A percentile compares a stretch with the other conserved stretches of the same genome.
These are phyloP conservation scores for Neodiprion fabricii DNA, from an alignment of 1,140 invertebrate species.

Conservation along the genomic window DNA sequence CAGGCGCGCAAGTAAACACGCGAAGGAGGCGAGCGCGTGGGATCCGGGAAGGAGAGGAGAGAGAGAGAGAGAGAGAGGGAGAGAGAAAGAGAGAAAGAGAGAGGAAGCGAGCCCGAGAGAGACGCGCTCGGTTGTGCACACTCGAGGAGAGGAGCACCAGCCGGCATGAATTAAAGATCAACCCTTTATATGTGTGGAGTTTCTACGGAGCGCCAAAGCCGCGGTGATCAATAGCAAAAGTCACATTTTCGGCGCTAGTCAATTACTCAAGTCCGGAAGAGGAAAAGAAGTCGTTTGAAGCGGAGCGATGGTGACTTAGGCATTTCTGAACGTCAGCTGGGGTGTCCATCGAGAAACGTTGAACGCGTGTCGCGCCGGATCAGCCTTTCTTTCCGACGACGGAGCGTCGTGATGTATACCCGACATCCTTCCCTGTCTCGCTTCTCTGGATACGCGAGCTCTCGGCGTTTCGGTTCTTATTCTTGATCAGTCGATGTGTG, in stretches of 20 bases:
- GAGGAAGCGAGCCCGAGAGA: constrained; percentile 1
- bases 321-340: not conserved
- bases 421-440: no score
- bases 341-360: not conserved
- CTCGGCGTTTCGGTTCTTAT: constrained; percentile 20
- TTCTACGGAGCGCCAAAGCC: constrained; percentile 1
- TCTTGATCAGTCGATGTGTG: constrained; percentile 58
- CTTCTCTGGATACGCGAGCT: not conserved
- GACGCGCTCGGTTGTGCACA: constrained; percentile 18
- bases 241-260: constrained; percentile 6
- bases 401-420: no score
- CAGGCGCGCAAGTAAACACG: not conserved
- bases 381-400: not conserved
- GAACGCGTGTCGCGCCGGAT: not conserved
- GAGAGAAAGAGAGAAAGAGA: constrained; percentile 1
- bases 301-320: not conserved
- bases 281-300: constrained; percentile 3
- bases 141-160: constrained; percentile 9
- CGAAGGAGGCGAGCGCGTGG: constrained; percentile 11
- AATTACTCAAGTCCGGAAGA: not conserved
- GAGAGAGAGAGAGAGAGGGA: constrained; percentile 6
- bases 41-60: constrained; percentile 14
- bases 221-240: constrained; percentile 7
- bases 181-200: constrained; percentile 2
- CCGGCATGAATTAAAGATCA: constrained; percentile 7